These are phyloP conservation scores for Alaudala cheleensis DNA, from an alignment of 2,113 vertebrate genomes.

Conservation along the genomic window DNA sequence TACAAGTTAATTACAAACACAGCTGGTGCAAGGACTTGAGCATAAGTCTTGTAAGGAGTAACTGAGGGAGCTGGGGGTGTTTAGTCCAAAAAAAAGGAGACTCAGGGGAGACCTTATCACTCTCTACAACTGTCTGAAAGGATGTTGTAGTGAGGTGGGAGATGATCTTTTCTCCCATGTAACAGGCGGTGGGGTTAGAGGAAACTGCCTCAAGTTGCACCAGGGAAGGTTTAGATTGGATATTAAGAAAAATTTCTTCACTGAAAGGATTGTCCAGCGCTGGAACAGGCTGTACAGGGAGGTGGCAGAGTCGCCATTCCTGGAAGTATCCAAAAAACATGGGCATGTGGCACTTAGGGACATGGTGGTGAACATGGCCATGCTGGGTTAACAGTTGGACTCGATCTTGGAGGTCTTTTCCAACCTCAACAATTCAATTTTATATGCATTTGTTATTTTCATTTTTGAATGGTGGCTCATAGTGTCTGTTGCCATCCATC, in stretches of 20 bases:
- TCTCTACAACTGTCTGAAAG: not conserved
- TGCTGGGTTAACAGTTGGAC: not conserved
- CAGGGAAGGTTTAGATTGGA: not conserved
- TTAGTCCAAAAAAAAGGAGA: not conserved
- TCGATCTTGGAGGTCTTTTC: not conserved
- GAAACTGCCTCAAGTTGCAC: not conserved
- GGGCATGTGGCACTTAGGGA: not conserved
- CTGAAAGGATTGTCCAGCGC: not conserved
- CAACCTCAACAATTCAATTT: not conserved
- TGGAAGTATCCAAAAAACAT: not conserved
- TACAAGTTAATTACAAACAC: not conserved
- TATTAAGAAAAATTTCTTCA: not conserved
- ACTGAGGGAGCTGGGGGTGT: not conserved
- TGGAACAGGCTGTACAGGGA: not conserved
- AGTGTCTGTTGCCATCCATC: not conserved
- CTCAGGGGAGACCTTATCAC: not conserved
- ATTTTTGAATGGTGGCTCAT: not conserved
- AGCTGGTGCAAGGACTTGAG: not conserved
- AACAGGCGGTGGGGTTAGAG: accelerated
- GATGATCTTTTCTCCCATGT: not conserved
- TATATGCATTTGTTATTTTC: not conserved
- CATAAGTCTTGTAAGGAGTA: not conserved
- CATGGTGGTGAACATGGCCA: too few species aligned
- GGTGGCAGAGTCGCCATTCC: not conserved
- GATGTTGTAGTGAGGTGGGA: not conserved